Evolutionary conservation across 2,797 vertebrate species (phyloP), one percentile per base, ranked within the genome.

Genomic region (Chaetodon trifasciatus): DNA sequence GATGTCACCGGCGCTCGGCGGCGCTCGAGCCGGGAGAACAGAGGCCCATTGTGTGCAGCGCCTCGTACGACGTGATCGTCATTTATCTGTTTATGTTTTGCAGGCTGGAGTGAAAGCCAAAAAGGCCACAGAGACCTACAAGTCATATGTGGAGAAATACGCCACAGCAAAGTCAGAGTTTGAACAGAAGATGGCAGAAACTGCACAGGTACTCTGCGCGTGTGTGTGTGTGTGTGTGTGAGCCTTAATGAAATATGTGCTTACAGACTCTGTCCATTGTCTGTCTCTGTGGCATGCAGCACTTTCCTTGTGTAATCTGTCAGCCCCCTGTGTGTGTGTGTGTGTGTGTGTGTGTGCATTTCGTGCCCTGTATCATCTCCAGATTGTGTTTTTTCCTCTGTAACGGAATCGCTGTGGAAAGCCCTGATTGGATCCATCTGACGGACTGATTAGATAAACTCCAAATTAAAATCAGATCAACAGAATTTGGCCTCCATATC

Each of bases 181-280:
- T 95, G 98, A 99, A 86, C 96, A 97, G 91, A 99, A 97, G 94
- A 99, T 99, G 98, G 95, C 96, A 79, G 98, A 98, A 94, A 98
- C 98, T 21, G 96, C 98, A 74, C 97, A 99, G 97, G 98, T 99
- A 94, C 1, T 2, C 19, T 52, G 53, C 4, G 44, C 4, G 28
- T 32, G 28, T 32, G 28, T 32, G 28, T 32, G 28, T 4, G 28
- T 32, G 28, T 47, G 19, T 50, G 32, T 21, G 21, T 67, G 68
- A 62, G 44, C 7, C 55, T 50, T 35, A 50, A 62, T 69, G 32
- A 55, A 63, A 76, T 42, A 19, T 39, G 47, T 55, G 46, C 60
- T 69, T 63, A n/a, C 35, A 63, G 39, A 63, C 35, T 63, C 66
- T 63, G 71, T 58, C 70, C 64, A 37, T 78, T 70, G 47, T 84